Evolutionary conservation across 2,888 invertebrate species (phyloP).

Genomic region (Boloria euphrosyne): DNA sequence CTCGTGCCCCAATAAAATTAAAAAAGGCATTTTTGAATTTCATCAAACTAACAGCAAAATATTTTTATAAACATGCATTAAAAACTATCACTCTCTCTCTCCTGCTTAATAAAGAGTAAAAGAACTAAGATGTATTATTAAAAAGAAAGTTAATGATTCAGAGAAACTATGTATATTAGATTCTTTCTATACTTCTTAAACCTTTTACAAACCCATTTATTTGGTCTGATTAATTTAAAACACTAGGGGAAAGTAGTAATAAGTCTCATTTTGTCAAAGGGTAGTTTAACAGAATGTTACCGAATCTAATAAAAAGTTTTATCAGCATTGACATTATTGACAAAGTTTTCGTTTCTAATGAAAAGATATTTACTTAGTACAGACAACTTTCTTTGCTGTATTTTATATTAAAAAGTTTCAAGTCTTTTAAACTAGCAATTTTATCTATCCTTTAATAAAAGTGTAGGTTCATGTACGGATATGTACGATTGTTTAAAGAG

Average conservation of each 20-base stretch:
- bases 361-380: conserved; percentile 18
- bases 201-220: no score
- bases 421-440: not conserved
- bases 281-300: conserved; percentile 24
- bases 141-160: no score
- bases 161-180: no score
- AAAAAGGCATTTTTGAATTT: no score
- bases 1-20: no score
- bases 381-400: conserved; percentile 1
- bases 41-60: no score
- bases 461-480: no score
- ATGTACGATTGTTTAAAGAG: no score
- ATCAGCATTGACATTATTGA: conserved; percentile 28
- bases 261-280: conserved; percentile 3
- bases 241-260: conserved; percentile 11
- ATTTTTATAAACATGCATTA: no score
- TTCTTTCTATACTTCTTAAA: no score
- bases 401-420: conserved; percentile 16
- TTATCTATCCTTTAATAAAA: not conserved
- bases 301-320: conserved; percentile 30
- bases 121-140: conserved; percentile 9
- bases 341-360: conserved; percentile 13
- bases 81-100: not conserved
- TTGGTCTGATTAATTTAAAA: not conserved
- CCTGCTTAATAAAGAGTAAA: conserved; percentile 16